phyloP scores from a whole-genome alignment of 2,113 vertebrate species.

The Nanger granti region DNA sequence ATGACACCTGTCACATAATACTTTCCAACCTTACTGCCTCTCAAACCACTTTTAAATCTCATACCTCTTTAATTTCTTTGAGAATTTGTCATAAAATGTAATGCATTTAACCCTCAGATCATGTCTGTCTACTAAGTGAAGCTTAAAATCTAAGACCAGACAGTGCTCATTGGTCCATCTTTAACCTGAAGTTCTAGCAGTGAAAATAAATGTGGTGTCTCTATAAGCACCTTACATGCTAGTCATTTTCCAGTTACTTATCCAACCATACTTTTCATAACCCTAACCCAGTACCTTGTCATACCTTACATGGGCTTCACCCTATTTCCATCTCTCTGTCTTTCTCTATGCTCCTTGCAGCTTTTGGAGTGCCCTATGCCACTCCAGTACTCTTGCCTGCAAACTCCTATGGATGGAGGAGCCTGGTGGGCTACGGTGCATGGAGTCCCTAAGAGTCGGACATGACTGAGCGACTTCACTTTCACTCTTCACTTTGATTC shows the following conservation, averaged over 20 bases:
- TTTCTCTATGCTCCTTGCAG: not conserved
- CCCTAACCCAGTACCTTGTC: not conserved
- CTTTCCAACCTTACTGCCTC: not conserved
- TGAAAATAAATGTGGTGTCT: not conserved
- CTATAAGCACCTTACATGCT: not conserved
- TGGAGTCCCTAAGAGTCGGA: too few relatives aligned
- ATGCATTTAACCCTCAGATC: not conserved
- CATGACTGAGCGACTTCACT: too few relatives aligned
- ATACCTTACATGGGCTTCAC: not conserved
- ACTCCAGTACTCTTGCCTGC: too few relatives aligned
- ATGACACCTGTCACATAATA: not conserved
- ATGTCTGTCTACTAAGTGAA: not conserved
- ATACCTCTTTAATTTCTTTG: not conserved
- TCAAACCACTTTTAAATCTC: not conserved
- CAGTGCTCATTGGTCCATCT: not conserved
- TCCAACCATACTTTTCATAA: not conserved
- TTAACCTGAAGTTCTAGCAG: not conserved
- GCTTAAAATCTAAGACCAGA: not conserved
- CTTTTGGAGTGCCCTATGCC: not conserved
- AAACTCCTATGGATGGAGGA: rapidly evolving
- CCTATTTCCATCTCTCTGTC: not conserved
- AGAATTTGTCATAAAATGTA: not conserved
- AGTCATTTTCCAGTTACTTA: not conserved
- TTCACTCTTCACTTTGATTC: too few relatives aligned
- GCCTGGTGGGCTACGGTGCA: too few relatives aligned